phyloP scores from a whole-genome alignment of 2,888 invertebrate genomes.

The Lasioglossum morio region DNA sequence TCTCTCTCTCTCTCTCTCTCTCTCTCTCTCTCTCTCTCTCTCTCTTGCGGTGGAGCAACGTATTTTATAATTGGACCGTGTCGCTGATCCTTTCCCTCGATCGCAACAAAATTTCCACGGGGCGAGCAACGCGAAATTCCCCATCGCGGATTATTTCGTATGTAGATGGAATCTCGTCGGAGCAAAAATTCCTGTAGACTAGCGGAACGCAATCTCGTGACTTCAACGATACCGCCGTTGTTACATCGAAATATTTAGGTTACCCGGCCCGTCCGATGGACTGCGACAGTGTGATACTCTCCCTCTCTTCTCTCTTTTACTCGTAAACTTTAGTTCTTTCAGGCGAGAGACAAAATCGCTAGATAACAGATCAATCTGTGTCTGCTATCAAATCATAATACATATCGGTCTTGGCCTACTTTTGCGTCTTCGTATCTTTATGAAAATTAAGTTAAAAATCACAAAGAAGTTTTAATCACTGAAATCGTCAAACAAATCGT shows the following conservation, averaged over 20 bases:
- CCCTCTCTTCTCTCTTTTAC: not conserved
- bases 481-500: no score
- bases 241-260: not conserved
- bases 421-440: no score
- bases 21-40: not conserved
- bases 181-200: not conserved
- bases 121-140: not conserved
- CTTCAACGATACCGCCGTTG: not conserved
- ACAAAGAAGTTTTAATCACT: no score
- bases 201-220: not conserved
- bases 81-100: not conserved
- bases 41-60: not conserved
- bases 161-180: not conserved
- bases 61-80: not conserved
- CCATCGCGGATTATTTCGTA: not conserved
- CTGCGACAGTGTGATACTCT: not conserved
- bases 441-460: no score
- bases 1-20: not conserved
- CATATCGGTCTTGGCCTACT: no score
- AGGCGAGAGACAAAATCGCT: no score
- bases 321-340: not conserved
- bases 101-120: not conserved
- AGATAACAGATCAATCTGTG: no score
- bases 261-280: not conserved
- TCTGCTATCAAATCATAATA: no score